A percentile compares a stretch with the other conserved stretches of the same genome.
phyloP scores from a whole-genome alignment of 2,113 vertebrate species.

The Dipodomys ordii region DNA sequence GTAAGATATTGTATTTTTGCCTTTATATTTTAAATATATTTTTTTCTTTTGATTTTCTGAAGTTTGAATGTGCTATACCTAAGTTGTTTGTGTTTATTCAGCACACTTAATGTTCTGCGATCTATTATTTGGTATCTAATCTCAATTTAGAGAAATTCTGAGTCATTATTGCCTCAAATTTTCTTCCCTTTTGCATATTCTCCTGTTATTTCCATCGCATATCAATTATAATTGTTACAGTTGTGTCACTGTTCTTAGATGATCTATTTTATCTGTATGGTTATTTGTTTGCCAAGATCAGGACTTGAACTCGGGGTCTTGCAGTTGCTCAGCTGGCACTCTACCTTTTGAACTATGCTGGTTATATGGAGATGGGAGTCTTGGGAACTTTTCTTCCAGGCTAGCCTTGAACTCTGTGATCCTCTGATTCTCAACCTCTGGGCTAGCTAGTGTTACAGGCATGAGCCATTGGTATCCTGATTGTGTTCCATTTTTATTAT shows the following conservation, averaged over 20 bases:
- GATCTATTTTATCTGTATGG: background rate
- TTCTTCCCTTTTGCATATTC: background rate
- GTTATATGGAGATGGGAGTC: background rate
- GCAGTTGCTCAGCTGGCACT: too few relatives aligned
- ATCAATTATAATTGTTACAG: background rate
- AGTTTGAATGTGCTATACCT: background rate
- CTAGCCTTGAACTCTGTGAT: too few relatives aligned
- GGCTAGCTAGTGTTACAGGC: too few relatives aligned
- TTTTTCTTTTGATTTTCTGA: background rate
- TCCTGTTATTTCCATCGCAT: background rate
- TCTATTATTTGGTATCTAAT: too few relatives aligned
- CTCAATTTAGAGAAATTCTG: background rate
- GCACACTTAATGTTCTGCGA: too few relatives aligned
- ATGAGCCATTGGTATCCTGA: too few relatives aligned
- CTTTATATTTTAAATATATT: background rate
- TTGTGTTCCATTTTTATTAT: too few relatives aligned
- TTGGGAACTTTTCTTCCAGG: background rate
- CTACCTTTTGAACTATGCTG: too few relatives aligned
- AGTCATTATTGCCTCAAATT: background rate
- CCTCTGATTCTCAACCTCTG: too few relatives aligned
- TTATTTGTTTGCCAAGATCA: too few relatives aligned
- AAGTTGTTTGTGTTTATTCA: too few relatives aligned
- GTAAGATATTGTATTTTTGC: background rate
- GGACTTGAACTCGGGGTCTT: too few relatives aligned
- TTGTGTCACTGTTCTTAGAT: background rate